Evolutionary conservation across 1,140 invertebrate genomes (phyloP), one percentile per base, ranked within the genome.

Genomic region (Sinella curviseta): DNA sequence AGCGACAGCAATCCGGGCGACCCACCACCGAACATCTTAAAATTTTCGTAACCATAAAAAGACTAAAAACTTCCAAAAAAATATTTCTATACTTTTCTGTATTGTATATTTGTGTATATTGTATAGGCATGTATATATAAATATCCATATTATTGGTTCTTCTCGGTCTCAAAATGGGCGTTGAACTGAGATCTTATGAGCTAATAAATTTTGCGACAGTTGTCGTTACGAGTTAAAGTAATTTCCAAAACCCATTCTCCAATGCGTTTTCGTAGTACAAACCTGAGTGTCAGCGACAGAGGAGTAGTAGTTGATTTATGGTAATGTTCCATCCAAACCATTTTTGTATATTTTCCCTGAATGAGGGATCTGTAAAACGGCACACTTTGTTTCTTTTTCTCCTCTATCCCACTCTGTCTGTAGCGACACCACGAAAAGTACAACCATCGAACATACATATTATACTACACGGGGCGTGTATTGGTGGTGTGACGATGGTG

Each of bases 191-290:
- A 84, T 84, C 83, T 84, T 84, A 84, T 84, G 83, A 84, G 83
- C 83, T 82, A 84, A 84, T 84, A 84, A 84, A 84, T 84, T 84
- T 84, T 82, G 83, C 80, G 81, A 84, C 83, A 84, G 83, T 84
- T 84, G 83, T 84, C 81, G 83, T 84, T 82, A 81, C 80, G 81
- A 84, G 80, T 82, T 82, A 82, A 79, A 81, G 83, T 84, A 84
- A 84, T 84, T 84, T 84, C 83, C 83, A 82, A 81, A 82, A 82
- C 81, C 83, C 80, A 81, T 82, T 84, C 81, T 57, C 83, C 74
- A 82, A 77, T 31, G 36, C 76, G 74, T 31, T 77, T 65, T 77
- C 78, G 80, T 70, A 77, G 70, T 81, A 77, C 74, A 82, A 84
- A 82, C 80, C 80, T 78, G 39, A 78, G 78, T 84, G 83, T 84